Evolutionary conservation across 1,140 invertebrate genomes (phyloP), one percentile per base, ranked within the genome.

Genomic region (Lasioglossum albipes): DNA sequence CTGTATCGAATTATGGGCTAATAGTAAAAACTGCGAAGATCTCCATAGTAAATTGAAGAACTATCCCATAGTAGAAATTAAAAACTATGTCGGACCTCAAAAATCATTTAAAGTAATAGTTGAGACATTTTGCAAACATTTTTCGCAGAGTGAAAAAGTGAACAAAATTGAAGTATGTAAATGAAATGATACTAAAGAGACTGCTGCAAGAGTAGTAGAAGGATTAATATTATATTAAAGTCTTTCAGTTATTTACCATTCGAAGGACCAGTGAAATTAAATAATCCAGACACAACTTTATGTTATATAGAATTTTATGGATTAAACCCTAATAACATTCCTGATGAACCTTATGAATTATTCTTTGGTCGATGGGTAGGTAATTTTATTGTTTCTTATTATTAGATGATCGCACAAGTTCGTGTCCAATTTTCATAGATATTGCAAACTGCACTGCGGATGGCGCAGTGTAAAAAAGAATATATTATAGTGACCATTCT

Each of bases 251-350:
- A 97, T 91, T 91, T 99, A 75, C 96, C 97, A 7, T 93, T 98
- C 45, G 92, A 96, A 90, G 98, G 98, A 2, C 93, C 94, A 65
- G 97, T 99, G 0, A 96, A 96, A 85, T 93, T 99, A 27, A 97
- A 96, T 85, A 94, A 97, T 93, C 97, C 98, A n/a, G 96, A 97
- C 88, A 94, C 96, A 20, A 95, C 93, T 79, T 95, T 98, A 80
- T 95, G 95, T 85, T 96, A 98, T 81, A 95, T 98, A 81, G 98
- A 99, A 91, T 98, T 97, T 93, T 99, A 97, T 95, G 97, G 97
- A 57, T 89, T 95, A 31, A 95, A 97, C 91, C 95, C 96, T 18
- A 96, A 96, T 84, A 94, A 94, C 89, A 95, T 96, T 61, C 96
- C 97, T 13, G 94, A 95, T 61, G 73, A 95, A 71, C 97, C 98